A percentile compares a stretch with the other conserved stretches of the same genome.
Conservation (phyloP, 2,113 vertebrate genomes). For the Eurypyga helias region DNA sequence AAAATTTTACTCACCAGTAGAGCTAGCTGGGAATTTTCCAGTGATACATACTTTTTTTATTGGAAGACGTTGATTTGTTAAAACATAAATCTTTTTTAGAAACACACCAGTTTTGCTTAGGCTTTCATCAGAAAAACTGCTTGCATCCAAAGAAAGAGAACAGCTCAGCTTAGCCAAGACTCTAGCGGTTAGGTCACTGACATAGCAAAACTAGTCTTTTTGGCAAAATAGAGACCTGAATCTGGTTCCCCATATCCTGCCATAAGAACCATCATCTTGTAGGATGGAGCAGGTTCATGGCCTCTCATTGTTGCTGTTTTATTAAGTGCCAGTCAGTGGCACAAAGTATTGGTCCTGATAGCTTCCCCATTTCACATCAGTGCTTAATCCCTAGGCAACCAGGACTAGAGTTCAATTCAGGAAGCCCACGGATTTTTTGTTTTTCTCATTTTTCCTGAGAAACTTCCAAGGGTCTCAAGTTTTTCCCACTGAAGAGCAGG, state of each 20-base stretch:
- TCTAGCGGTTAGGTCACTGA: not conserved
- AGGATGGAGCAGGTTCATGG: not conserved
- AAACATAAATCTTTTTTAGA: constrained; percentile 53
- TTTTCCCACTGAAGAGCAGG: not conserved
- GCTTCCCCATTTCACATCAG: not conserved
- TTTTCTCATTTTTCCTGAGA: not conserved
- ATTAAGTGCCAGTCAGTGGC: not conserved
- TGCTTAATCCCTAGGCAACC: not conserved
- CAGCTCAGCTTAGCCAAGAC: constrained; percentile 16
- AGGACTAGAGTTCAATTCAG: not conserved
- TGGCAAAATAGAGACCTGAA: not conserved
- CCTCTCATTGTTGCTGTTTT: not conserved
- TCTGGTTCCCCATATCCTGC: not conserved
- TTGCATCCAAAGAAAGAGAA: constrained; percentile 19
- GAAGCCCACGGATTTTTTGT: fast-evolving
- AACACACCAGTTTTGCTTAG: constrained; percentile 12
- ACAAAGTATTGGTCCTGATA: not conserved
- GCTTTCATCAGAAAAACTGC: constrained; percentile 23
- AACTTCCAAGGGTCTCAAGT: not conserved
- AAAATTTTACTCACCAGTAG: constrained; percentile 54
- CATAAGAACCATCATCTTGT: not conserved
- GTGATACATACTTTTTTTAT: not conserved
- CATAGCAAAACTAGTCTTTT: not conserved
- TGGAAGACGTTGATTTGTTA: constrained; percentile 47
- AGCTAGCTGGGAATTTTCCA: constrained; percentile 61